Evolutionary conservation across 1,140 invertebrate species (phyloP), one percentile per base, ranked within the genome.

Genomic region (Saxidomus purpurata): DNA sequence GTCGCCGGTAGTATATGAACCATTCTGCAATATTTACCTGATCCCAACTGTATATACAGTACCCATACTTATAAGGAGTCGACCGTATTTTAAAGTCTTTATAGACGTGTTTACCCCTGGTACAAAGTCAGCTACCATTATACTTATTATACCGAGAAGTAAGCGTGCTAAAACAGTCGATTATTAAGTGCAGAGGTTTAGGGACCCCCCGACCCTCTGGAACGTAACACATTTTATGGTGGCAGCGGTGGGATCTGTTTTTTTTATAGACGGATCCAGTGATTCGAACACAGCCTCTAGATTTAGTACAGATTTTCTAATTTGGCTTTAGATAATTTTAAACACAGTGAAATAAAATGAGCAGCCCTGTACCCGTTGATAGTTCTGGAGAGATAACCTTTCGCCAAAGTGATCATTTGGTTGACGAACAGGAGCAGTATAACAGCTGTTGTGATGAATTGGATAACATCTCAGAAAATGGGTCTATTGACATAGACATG

Each of bases 181-280:
- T 9, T n/a, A n/a, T n/a, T n/a, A n/a, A n/a, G n/a, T n/a, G n/a
- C n/a, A n/a, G n/a, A n/a, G n/a, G n/a, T n/a, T n/a, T n/a, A n/a
- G n/a, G n/a, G n/a, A n/a, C n/a, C 67, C n/a, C 67, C 34, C 36
- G 2, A 71, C 67, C 36, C 67, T 4, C 34, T 71, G 34, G 34
- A 79, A 1, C 74, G 47, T 38, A 79, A 79, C 74, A 79, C 47
- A 79, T 34, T 79, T 47, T 19, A 15, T 79, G 40, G 74, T 79
- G 74, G 74, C 74, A 79, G 74, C 47, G 74, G 74, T 79, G 74
- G 74, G 74, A 79, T 79, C 47, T 79, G 74, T 52, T 28, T 22
- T 38, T n/a, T 74, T 34, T 49, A 49, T 34, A 34, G n/a, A 38
- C 74, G 49, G 47, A 25, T 79, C 74, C 74, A 49, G 74, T 6